Percentiles rank a stretch among this genome's conserved stretches.
Evolutionary conservation across 2,113 vertebrate species (phyloP).

Genomic region (Neolamprologus hecqui): DNA sequence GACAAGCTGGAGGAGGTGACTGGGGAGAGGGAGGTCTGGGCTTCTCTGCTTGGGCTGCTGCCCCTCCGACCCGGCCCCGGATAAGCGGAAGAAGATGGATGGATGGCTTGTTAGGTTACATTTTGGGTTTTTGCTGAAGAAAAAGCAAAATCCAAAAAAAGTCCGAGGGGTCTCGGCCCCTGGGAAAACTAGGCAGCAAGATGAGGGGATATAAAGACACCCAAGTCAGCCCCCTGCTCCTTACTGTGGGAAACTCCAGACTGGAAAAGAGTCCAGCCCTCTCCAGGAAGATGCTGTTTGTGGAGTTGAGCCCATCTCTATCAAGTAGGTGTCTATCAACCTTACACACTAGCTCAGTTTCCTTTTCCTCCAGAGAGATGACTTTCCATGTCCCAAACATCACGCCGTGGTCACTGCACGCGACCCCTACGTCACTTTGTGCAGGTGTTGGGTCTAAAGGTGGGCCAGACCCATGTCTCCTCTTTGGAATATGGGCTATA

Average conservation of each 20-base stretch:
- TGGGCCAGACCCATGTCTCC: background rate
- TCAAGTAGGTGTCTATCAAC: background rate
- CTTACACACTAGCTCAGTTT: background rate
- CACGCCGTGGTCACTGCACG: background rate
- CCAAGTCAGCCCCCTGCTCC: background rate
- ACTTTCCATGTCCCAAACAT: background rate
- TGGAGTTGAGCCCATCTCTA: background rate
- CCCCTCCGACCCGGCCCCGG: fast-evolving
- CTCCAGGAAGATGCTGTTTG: background rate
- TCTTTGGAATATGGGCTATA: background rate
- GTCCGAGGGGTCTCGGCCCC: fast-evolving
- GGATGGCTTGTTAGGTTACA: background rate
- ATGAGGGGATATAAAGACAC: background rate
- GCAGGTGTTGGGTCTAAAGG: background rate
- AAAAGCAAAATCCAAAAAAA: background rate
- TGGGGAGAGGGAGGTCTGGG: background rate
- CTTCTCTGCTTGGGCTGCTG: background rate
- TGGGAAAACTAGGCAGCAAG: background rate
- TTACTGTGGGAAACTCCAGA: background rate
- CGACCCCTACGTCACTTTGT: background rate
- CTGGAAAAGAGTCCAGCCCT: background rate
- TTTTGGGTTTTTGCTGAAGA: background rate
- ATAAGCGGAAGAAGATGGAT: background rate
- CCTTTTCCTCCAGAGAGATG: background rate
- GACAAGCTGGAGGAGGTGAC: background rate